phyloP scores from a whole-genome alignment of 1,140 invertebrate species.

The Drosophila malerkotliana region DNA sequence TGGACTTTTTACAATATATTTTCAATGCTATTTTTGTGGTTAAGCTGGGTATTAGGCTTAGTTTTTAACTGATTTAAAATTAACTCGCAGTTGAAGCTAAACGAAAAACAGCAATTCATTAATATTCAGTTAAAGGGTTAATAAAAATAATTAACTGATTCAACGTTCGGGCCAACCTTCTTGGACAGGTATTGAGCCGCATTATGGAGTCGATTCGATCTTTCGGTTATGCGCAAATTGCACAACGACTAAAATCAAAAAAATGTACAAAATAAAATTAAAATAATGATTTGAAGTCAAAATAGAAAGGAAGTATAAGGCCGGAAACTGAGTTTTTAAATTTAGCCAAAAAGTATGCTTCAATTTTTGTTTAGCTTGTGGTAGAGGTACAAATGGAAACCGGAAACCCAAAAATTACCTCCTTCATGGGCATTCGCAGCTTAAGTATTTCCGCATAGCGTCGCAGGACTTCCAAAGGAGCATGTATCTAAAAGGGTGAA shows the following conservation, averaged over 20 bases:
- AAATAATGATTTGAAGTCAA: slow-evolving; percentile 14
- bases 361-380: background rate
- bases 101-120: slow-evolving; percentile 7
- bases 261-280: slow-evolving; percentile 43
- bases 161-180: slow-evolving; percentile 75
- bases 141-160: slow-evolving; percentile 52
- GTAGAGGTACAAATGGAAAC: background rate
- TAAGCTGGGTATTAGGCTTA: slow-evolving; percentile 25
- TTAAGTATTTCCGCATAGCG: slow-evolving; percentile 97
- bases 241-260: slow-evolving; percentile 66
- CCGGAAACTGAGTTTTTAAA: background rate
- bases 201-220: slow-evolving; percentile 73
- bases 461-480: slow-evolving; percentile 92
- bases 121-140: slow-evolving; percentile 31
- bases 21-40: slow-evolving; percentile 8
- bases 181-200: slow-evolving; percentile 74
- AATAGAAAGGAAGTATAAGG: background rate
- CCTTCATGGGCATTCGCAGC: slow-evolving; percentile 97
- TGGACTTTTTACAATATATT: slow-evolving; percentile 2
- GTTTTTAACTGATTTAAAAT: slow-evolving; percentile 12
- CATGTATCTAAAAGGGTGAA: slow-evolving; percentile 89
- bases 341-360: slow-evolving; percentile 31
- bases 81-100: slow-evolving; percentile 33
- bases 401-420: slow-evolving; percentile 84
- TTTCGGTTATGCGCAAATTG: slow-evolving; percentile 63